Percentiles rank a stretch among this genome's conserved stretches.
These are phyloP conservation scores for Ceratitis capitata DNA, from an alignment of 1,140 invertebrate species.

Conservation along the genomic window DNA sequence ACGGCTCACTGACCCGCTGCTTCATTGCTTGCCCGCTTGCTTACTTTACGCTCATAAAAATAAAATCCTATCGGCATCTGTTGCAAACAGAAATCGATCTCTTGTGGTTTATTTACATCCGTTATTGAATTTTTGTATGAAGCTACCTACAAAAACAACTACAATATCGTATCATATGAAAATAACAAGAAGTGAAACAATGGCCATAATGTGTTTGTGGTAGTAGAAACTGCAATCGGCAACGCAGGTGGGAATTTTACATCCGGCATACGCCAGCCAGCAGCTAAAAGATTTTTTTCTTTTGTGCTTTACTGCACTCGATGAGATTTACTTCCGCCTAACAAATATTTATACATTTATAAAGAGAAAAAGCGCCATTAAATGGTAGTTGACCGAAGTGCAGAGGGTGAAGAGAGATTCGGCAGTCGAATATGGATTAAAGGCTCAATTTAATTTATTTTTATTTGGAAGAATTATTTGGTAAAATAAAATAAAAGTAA, in stretches of 20 bases:
- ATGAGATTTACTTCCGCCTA: constrained; percentile 25
- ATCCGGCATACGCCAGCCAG: constrained; percentile 40
- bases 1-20: not conserved
- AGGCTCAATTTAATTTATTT: not conserved
- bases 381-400: not conserved
- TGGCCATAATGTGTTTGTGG: not conserved
- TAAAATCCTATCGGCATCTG: constrained; percentile 10
- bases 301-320: not conserved
- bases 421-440: not conserved
- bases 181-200: not conserved
- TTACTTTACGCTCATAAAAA: constrained; percentile 1
- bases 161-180: no score
- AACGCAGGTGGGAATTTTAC: constrained; percentile 43
- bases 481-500: no score
- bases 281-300: not conserved
- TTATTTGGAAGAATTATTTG: no score
- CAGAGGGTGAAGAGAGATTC: not conserved
- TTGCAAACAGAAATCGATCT: constrained; percentile 42
- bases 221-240: constrained; percentile 18
- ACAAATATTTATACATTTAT: constrained; percentile 24
- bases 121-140: constrained; percentile 41
- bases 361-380: not conserved
- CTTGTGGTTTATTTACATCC: constrained; percentile 45
- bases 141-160: not conserved
- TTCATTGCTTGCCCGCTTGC: not conserved